Percentiles rank a stretch among this genome's conserved stretches.
Conservation (phyloP, 2,888 invertebrate genomes). For the Limnephilus auricula region DNA sequence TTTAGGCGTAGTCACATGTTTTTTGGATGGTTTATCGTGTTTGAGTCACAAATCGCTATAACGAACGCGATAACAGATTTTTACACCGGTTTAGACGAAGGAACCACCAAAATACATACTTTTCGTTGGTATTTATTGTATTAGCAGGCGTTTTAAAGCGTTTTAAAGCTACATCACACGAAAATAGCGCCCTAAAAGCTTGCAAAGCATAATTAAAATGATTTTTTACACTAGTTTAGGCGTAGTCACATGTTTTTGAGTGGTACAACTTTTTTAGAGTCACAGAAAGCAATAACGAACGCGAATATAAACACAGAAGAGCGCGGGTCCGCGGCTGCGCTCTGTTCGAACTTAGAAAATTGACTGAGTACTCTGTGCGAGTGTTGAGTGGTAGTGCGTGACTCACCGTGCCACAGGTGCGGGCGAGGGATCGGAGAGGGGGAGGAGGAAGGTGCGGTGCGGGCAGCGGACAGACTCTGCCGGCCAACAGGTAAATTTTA, state of each 20-base stretch:
- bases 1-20: too few relatives aligned
- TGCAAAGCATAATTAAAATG: not conserved
- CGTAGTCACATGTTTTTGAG: not conserved
- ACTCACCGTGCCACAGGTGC: slow-evolving; percentile 18
- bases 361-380: not conserved
- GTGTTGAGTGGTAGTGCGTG: not conserved
- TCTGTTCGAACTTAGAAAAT: not conserved
- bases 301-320: not conserved
- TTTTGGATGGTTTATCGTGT: too few relatives aligned
- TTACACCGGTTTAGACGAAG: too few relatives aligned
- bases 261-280: not conserved
- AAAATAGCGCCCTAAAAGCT: not conserved
- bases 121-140: not conserved
- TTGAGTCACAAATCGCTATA: too few relatives aligned
- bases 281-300: not conserved
- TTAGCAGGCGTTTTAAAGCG: not conserved
- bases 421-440: not conserved
- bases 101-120: not conserved
- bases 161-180: not conserved
- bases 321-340: not conserved
- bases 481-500: not conserved
- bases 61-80: too few relatives aligned
- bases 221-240: not conserved
- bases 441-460: not conserved
- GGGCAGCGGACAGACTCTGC: not conserved